Evolutionary conservation across 2,113 vertebrate genomes (phyloP), one percentile per base, ranked within the genome.

Genomic region (Gorsachius goisagi): DNA sequence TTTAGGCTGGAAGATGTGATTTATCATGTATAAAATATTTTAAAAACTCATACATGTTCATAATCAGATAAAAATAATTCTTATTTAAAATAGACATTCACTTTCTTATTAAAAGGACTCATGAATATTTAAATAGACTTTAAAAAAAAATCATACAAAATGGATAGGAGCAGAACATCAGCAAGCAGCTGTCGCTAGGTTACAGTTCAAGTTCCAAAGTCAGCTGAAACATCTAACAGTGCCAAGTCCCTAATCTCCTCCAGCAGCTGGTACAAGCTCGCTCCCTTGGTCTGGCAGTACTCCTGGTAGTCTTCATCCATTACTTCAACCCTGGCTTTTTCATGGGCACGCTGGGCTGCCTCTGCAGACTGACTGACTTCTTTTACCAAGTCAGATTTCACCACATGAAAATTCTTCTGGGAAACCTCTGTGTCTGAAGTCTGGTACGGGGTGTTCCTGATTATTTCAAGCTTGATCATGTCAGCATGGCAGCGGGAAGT

Each of bases 201-300:
- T 52, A 15, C 7, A 35, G 66, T 20, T 98, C 93, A 97, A 12
- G 95, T 68, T 76, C 72, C 30, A 3, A 44, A 6, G 9, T 76
- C 95, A 33, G 52, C 39, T 2, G 97, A 97, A 30, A 98, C 96
- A 35, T 99, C 98, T 14, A 98, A 74, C 26, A 99, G 97, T 0
- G 99, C 99, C 66, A 99, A 95, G 85, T 99, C 99, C 53, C 98
- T 96, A n/a, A 99, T 98, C 95, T 99, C 99, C 97, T 99, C 99
- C 90, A 99, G 97, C 32, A 99, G 82, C 2, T 97, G 97, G 96
- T 99, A 99, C 1, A 99, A 97, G 67, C 98, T 99, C 5, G 95
- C 97, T 2, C 97, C 97, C 87, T 97, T 98, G 50, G 98, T 99
- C 95, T 99, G 99, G 69, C 98, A 93, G 94, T 99, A 99, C 93